Conservation (phyloP, 2,888 invertebrate genomes). For the Patella ulyssiponensis region DNA sequence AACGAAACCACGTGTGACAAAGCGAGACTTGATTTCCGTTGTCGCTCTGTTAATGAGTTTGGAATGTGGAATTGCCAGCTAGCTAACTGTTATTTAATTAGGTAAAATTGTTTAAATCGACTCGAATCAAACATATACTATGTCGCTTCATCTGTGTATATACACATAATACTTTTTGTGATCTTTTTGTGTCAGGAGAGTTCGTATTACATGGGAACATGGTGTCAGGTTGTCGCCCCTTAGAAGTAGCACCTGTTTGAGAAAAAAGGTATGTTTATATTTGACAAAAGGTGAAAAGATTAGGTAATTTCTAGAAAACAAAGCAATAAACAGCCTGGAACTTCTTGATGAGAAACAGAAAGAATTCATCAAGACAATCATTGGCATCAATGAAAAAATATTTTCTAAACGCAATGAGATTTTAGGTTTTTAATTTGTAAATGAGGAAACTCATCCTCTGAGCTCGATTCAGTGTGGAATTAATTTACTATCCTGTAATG, state of each 20-base stretch:
- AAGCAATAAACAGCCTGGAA: no score
- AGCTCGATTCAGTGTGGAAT: no score
- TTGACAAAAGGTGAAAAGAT: not conserved
- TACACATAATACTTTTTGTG: not conserved
- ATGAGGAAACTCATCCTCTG: no score
- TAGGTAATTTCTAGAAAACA: not conserved
- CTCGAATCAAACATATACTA: constrained; percentile 5
- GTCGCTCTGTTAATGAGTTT: not conserved
- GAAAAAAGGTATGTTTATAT: not conserved
- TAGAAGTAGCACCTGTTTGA: constrained; percentile 1
- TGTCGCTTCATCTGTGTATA: not conserved
- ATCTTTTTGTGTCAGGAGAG: not conserved
- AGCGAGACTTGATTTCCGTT: constrained; percentile 9
- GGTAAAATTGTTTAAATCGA: not conserved
- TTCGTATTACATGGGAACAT: constrained; percentile 2
- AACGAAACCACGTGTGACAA: constrained; percentile 6
- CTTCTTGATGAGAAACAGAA: no score
- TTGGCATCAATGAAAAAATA: no score
- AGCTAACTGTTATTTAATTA: not conserved
- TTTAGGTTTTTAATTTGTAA: no score
- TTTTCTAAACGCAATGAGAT: no score
- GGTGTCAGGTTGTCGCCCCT: constrained; percentile 5
- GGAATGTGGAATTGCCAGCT: constrained; percentile 11
- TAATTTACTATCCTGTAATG: no score
- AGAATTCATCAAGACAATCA: no score